Percentiles rank a stretch among this genome's conserved stretches.
Evolutionary conservation across 2,797 vertebrate genomes (phyloP).

Genomic region (Rhabdophis nuchalis): DNA sequence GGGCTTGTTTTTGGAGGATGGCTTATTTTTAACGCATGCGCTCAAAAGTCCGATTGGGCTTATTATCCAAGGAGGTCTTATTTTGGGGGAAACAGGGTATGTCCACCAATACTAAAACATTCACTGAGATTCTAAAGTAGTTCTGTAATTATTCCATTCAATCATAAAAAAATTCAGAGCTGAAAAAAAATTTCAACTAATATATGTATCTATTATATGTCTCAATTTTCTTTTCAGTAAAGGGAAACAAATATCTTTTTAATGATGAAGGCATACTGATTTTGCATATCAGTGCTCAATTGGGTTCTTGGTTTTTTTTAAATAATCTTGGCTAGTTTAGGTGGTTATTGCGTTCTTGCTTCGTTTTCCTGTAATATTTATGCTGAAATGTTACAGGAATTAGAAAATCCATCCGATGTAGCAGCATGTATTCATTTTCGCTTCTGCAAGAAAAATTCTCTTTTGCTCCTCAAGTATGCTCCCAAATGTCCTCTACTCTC

Average conservation of each 20-base stretch:
- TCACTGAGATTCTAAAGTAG: background rate
- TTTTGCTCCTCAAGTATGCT: background rate
- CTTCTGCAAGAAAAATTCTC: background rate
- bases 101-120: background rate
- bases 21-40: too few species aligned
- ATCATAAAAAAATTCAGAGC: too few species aligned
- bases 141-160: background rate
- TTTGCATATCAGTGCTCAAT: background rate
- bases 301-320: background rate
- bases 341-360: background rate
- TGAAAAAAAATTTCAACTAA: too few species aligned
- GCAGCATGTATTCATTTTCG: background rate
- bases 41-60: too few species aligned
- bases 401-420: background rate
- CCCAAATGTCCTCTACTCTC: background rate
- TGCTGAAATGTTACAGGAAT: background rate
- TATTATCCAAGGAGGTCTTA: too few species aligned
- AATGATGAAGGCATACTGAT: background rate
- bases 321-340: too few species aligned
- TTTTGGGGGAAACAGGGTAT: too few species aligned
- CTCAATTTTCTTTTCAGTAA: background rate
- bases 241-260: background rate
- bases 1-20: too few species aligned
- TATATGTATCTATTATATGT: too few species aligned
- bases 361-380: background rate